Evolutionary conservation across 2,113 vertebrate species (phyloP).

Genomic region (Cardinalis cardinalis): DNA sequence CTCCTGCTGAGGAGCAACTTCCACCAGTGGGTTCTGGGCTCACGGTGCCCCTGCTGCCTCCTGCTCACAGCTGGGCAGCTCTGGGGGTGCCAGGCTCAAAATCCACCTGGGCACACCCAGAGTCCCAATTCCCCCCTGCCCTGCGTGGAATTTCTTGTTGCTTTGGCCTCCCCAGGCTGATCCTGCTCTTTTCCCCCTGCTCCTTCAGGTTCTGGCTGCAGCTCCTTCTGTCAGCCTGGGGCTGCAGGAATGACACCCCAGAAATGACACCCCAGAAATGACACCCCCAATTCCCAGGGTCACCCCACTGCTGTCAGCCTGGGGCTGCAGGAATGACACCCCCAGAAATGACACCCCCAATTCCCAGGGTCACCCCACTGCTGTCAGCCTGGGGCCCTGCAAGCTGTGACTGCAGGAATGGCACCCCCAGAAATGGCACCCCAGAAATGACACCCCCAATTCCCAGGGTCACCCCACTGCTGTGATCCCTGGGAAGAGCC

Average conservation of each 20-base stretch:
- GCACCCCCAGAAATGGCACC: too few species aligned
- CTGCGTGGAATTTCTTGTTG: background rate
- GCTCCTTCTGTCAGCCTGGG: background rate
- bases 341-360: too few species aligned
- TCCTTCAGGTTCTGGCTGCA: background rate
- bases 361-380: background rate
- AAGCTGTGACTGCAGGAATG: background rate
- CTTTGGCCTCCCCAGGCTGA: background rate
- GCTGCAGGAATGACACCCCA: background rate
- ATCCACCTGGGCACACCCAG: background rate
- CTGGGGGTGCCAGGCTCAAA: background rate
- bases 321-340: background rate
- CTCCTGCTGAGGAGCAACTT: background rate
- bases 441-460: too few species aligned
- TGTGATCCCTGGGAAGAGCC: background rate
- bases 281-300: too few species aligned
- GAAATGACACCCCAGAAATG: too few species aligned
- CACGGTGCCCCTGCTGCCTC: background rate
- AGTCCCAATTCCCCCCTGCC: background rate
- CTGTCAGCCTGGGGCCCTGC: too few species aligned
- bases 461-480: background rate
- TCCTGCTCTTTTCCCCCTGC: too few species aligned
- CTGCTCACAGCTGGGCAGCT: background rate
- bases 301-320: background rate
- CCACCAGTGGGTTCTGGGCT: background rate